A percentile compares a stretch with the other conserved stretches of the same genome.
Conservation (phyloP, 2,113 vertebrate species). For the Morone saxatilis region DNA sequence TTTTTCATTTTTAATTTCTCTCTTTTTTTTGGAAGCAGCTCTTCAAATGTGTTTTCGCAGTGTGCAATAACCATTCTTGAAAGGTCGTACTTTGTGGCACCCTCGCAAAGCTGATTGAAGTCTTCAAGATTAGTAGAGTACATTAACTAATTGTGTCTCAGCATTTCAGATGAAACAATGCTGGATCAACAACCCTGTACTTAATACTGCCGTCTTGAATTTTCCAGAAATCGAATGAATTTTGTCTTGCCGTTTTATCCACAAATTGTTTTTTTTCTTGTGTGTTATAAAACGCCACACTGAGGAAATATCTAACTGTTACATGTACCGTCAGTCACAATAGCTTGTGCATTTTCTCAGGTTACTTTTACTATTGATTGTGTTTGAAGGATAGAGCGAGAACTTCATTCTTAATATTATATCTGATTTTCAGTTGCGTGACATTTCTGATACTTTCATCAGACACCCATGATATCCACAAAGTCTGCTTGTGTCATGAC, state of each 20-base stretch:
- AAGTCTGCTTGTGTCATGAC: too few species aligned
- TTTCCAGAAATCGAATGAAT: slow-evolving; percentile 19
- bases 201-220: slow-evolving; percentile 1
- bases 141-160: slow-evolving; percentile 13
- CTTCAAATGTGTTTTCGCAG: not conserved
- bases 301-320: not conserved
- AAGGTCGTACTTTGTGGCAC: slow-evolving; percentile 38
- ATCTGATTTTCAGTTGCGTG: not conserved
- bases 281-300: slow-evolving; percentile 18
- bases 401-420: not conserved
- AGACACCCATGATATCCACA: not conserved
- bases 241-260: not conserved
- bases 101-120: slow-evolving; percentile 30
- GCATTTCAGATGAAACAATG: slow-evolving; percentile 7
- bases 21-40: slow-evolving; percentile 8
- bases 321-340: not conserved
- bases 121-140: slow-evolving; percentile 19
- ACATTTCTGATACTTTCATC: not conserved
- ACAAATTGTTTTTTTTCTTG: not conserved
- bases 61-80: slow-evolving; percentile 18
- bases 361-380: slow-evolving; percentile 2
- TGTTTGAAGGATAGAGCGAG: not conserved
- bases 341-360: not conserved
- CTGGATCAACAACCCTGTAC: slow-evolving; percentile 3
- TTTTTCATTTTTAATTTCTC: slow-evolving; percentile 2